A percentile compares a stretch with the other conserved stretches of the same genome.
Conservation (phyloP, 2,888 invertebrate species). For the Chamaedrilus cognettii region DNA sequence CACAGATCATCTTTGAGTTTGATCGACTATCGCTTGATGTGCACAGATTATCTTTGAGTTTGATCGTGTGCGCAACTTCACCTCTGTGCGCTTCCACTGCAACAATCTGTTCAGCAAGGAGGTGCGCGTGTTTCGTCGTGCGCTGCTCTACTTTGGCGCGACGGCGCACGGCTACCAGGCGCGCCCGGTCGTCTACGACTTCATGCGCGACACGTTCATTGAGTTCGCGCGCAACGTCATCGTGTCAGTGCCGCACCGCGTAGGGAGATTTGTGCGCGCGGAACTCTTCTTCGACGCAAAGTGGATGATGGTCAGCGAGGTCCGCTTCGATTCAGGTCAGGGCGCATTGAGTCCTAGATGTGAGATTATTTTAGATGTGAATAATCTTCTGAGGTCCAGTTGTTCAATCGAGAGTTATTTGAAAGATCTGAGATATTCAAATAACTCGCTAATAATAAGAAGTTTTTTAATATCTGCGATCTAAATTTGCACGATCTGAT, state of each 20-base stretch:
- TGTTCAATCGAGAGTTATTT: too few species aligned
- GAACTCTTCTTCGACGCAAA: constrained; percentile 77
- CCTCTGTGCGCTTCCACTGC: constrained; percentile 77
- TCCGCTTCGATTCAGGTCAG: constrained; percentile 86
- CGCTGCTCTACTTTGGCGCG: constrained; percentile 70
- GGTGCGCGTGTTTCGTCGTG: constrained; percentile 81
- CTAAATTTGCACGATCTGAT: too few species aligned
- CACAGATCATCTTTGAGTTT: too few species aligned
- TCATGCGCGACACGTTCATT: constrained; percentile 76
- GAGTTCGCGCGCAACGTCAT: constrained; percentile 82
- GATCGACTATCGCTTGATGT: too few species aligned
- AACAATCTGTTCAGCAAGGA: constrained; percentile 86
- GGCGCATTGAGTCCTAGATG: too few species aligned
- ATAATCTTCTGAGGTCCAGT: too few species aligned
- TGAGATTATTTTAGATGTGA: too few species aligned
- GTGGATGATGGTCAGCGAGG: constrained; percentile 89
- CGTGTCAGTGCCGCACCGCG: constrained; percentile 78
- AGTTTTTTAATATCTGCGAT: too few species aligned
- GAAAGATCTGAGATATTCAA: too few species aligned
- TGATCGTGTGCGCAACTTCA: constrained; percentile 86
- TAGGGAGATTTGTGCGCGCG: constrained; percentile 78
- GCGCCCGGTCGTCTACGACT: constrained; percentile 66
- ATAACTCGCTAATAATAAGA: too few species aligned
- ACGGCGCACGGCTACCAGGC: constrained; percentile 19
- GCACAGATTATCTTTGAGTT: too few species aligned